phyloP scores from a whole-genome alignment of 2,113 vertebrate species.

The Meriones unguiculatus region DNA sequence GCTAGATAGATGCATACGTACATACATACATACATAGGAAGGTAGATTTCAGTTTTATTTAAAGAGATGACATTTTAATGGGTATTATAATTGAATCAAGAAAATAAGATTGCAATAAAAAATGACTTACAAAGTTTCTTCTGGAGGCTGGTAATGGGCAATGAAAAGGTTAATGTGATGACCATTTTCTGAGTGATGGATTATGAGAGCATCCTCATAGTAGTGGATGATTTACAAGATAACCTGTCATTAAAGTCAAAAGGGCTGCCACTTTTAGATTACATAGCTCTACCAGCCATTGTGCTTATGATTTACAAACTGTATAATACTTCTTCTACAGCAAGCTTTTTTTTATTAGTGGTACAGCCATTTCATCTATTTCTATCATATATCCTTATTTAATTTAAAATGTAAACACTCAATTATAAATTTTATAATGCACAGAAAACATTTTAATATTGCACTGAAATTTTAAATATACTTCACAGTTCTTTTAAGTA shows the following conservation, averaged over 20 bases:
- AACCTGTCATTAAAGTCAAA: not conserved
- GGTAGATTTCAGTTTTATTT: constrained; percentile 49
- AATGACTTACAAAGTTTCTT: not conserved
- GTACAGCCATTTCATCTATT: constrained; percentile 52
- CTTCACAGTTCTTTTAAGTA: constrained; percentile 79
- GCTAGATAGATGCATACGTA: not conserved
- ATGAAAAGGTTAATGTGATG: not conserved
- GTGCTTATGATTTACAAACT: not conserved
- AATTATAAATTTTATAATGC: constrained; percentile 74
- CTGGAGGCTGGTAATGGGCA: not conserved
- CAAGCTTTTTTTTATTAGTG: constrained; percentile 51
- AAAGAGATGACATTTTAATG: constrained; percentile 56
- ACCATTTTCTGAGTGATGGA: not conserved
- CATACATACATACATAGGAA: not conserved
- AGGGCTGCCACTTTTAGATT: not conserved
- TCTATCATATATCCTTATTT: constrained; percentile 66
- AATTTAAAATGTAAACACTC: constrained; percentile 84
- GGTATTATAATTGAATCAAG: not conserved
- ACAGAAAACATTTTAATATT: constrained; percentile 83
- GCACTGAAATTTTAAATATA: constrained; percentile 81
- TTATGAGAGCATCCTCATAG: not conserved
- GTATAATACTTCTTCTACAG: not conserved
- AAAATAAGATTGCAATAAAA: constrained; percentile 54
- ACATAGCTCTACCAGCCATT: not conserved
- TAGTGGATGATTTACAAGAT: not conserved